Base-by-base conservation (phyloP, 2,888 invertebrate genomes). In the Catocala sponsa region DNA sequence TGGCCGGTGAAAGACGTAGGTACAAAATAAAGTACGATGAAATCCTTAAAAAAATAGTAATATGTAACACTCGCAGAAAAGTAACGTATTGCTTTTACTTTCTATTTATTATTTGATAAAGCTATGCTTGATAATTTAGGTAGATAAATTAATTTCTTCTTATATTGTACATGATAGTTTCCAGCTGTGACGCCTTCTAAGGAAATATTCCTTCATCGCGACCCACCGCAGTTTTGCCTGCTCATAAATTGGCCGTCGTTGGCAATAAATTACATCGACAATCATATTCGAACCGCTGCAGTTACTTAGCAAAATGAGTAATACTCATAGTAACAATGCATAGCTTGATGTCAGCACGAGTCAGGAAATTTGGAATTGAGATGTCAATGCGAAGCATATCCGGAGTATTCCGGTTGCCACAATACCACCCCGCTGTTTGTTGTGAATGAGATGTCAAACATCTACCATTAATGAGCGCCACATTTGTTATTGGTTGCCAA, bases 391-490 rank as follows among this genome's bases (percentile, higher is more conserved):
- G 75, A 76, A 80, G 78, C 74, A 83, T 81, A 88, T 94, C 94
- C 93, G 92, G 87, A 67, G 62, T 62, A 38, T 38, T 9, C 35
- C 35, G 6, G 35, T 9, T 38, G 73, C 76, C 76, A 79, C 74
- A 82, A 83, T 84, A 83, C 81, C 82, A 85, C 76, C 80, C 94
- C 83, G 90, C 90, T 85, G 94, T 76, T 91, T 92, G 91, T 93
- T 93, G 89, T 92, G 92, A 91, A 92, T 83, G 87, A 89, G 83
- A 87, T 88, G 93, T 91, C 92, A 90, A 82, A 84, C 72, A 63
- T 77, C 68, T 75, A 73, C 83, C 70, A 90, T 91, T 94, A 92
- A 92, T 90, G 89, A 88, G 84, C 57, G 76, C 83, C 81, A 82
- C 72, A 85, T 75, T 71, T 72, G 55, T 68, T 68, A 63, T 68